Evolutionary conservation across 2,888 invertebrate genomes (phyloP).

Genomic region (Saturnia pavonia): DNA sequence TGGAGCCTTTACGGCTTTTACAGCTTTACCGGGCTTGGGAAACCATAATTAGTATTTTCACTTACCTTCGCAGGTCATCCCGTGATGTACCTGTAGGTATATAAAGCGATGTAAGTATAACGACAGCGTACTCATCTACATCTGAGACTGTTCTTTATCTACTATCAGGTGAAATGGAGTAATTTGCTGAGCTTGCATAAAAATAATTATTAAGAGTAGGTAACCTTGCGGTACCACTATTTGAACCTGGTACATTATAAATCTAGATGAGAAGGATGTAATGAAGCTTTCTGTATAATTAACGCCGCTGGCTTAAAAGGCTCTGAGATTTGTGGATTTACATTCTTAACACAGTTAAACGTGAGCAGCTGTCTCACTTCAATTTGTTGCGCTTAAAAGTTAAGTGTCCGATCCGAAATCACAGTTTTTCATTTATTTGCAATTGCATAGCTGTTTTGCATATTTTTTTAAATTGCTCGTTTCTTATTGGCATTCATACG

Average conservation of each 20-base stretch:
- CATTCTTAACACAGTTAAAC: background rate
- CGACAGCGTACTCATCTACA: too few species aligned
- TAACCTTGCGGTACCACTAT: background rate
- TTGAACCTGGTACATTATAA: background rate
- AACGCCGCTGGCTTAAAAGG: constrained; percentile 9
- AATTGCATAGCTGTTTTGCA: too few species aligned
- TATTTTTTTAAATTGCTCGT: background rate
- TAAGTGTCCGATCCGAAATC: background rate
- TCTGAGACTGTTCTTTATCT: background rate
- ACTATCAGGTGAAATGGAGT: background rate
- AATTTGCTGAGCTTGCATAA: background rate
- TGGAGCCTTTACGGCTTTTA: too few species aligned
- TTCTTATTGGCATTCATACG: background rate
- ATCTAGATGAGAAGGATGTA: constrained; percentile 2
- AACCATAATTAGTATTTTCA: too few species aligned
- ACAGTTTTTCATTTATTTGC: too few species aligned
- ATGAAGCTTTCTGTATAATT: constrained; percentile 13
- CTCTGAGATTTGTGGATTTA: background rate
- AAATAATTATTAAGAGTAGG: background rate
- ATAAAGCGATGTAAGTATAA: too few species aligned
- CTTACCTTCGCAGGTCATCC: too few species aligned
- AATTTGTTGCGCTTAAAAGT: background rate
- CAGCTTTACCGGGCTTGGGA: too few species aligned
- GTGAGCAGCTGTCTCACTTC: background rate
- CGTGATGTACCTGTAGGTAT: too few species aligned